Base-by-base conservation (phyloP, 2,797 vertebrate genomes). In the Propithecus deckenii region DNA sequence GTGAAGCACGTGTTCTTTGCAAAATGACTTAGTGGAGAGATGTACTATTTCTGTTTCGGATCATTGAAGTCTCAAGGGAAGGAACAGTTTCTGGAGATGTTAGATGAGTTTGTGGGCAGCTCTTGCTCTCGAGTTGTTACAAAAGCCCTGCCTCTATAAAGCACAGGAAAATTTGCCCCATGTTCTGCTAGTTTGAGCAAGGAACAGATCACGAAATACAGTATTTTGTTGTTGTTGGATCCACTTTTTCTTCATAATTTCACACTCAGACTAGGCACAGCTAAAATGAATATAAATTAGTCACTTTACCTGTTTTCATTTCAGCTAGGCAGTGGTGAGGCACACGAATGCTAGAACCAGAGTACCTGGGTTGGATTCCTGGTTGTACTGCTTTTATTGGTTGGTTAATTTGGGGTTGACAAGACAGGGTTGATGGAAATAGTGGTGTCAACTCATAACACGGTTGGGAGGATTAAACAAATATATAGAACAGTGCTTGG, bases 261-360 rank as follows among this genome's bases (percentile, higher is more conserved):
- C 32, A 23, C 46, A 7, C 35, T 72, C n/a, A 69, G 50, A 59
- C 8, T 9, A 22, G 13, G 32, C 14, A 2, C 12, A 61, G 15
- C 52, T 35, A 38, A 63, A 43, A 65, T 4, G 4, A 10, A 52
- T 30, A 20, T 7, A 20, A 38, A 1, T 14, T 0, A 0, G 5
- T 14, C 2, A 9, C 43, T 57, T 43, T 10, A 11, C 14, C 41
- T 71, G 4, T 41, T n/a, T 43, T 69, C 20, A 23, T 25, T 41
- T 72, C 61, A 3, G 41, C 5, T 0, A 50, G 1, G 0, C 2
- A 12, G 8, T 2, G 35, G 18, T 2, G 17, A 8, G 43, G 28
- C 38, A 30, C 35, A 0, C 2, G 0, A 1, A 10, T 15, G 4
- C 59, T 4, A 10, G 30, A 35, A 10, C 22, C 20, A 10, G 52